phyloP scores from a whole-genome alignment of 1,140 invertebrate species.

The Limonius californicus region DNA sequence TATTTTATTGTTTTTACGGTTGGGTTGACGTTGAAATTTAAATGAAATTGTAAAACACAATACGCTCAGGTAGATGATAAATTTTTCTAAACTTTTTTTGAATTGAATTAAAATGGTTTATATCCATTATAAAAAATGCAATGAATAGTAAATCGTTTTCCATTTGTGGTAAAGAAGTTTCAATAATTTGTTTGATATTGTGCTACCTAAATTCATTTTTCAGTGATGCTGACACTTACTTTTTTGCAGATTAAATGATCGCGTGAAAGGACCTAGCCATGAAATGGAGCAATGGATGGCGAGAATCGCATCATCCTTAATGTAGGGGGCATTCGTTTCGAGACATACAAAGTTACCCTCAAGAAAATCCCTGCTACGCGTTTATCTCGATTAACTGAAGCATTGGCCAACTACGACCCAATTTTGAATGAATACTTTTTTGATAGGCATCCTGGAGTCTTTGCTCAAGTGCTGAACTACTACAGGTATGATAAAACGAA shows the following conservation, averaged over 20 bases:
- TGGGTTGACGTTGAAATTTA: no score
- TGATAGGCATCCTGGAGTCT: constrained; percentile 96
- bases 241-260: constrained; percentile 4
- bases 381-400: constrained; percentile 83
- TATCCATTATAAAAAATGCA: no score
- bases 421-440: constrained; percentile 99
- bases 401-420: constrained; percentile 91
- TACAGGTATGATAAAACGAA: constrained; percentile 63
- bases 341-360: constrained; percentile 89
- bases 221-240: not conserved
- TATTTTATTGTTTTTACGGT: no score
- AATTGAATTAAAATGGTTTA: no score
- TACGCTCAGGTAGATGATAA: no score
- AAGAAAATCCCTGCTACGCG: constrained; percentile 94
- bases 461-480: constrained; percentile 90
- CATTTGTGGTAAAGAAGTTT: no score
- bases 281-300: constrained; percentile 66
- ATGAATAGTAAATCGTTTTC: no score
- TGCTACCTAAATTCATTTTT: no score
- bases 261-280: not conserved
- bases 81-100: no score
- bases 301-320: constrained; percentile 98
- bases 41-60: no score
- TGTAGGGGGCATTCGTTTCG: constrained; percentile 95
- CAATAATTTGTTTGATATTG: no score